phyloP scores from a whole-genome alignment of 2,797 vertebrate genomes.

The Echeneis naucrates region DNA sequence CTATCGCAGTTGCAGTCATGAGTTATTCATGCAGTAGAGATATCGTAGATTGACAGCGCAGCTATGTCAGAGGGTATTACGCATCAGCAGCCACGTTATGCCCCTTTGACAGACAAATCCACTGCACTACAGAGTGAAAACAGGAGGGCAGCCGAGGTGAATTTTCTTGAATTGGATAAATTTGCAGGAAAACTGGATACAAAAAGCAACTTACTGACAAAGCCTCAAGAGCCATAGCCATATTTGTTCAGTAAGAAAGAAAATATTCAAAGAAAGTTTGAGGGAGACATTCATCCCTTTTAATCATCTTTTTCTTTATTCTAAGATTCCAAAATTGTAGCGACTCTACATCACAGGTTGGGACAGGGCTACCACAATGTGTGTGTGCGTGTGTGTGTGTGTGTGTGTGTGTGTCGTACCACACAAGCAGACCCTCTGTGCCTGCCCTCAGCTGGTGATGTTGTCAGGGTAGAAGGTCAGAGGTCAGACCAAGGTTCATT shows the following conservation, averaged over 20 bases:
- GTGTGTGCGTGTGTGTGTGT: conserved; percentile 11
- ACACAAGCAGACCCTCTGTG: conserved; percentile 60
- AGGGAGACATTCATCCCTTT: not conserved
- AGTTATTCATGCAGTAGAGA: conserved; percentile 70
- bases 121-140: conserved; percentile 44
- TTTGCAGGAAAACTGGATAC: conserved; percentile 9
- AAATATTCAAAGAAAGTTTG: not conserved
- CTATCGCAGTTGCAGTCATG: conserved; percentile 56
- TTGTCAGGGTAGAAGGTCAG: conserved; percentile 58
- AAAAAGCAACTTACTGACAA: conserved; percentile 33
- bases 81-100: conserved; percentile 56
- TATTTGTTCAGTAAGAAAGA: conserved; percentile 1
- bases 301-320: not conserved
- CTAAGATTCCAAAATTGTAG: not conserved
- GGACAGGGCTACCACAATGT: not conserved
- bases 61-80: conserved; percentile 67
- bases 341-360: not conserved
- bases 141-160: conserved; percentile 49
- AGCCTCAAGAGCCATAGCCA: not conserved
- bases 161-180: conserved; percentile 40
- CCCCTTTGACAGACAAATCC: conserved; percentile 51
- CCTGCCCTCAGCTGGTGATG: conserved; percentile 68
- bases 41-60: conserved; percentile 63
- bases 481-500: conserved; percentile 73
- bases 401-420: conserved; percentile 29